These are phyloP conservation scores for Cepaea hortensis DNA, from an alignment of 2,888 invertebrate genomes.

Conservation along the genomic window DNA sequence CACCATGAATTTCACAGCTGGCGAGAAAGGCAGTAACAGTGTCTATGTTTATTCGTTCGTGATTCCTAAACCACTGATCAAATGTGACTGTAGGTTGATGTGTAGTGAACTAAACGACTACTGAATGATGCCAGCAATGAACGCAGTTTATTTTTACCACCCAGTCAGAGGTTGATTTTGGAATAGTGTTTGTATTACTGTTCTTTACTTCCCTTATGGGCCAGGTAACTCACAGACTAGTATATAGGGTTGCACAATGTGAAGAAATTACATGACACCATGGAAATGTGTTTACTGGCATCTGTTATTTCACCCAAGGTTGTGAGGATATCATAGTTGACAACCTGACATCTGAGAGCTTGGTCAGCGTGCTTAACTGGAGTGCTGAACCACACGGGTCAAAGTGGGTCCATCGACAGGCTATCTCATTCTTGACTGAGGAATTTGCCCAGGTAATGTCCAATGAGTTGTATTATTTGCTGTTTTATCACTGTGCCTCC, in stretches of 20 bases:
- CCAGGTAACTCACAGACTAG: no score
- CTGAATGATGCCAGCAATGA: not conserved
- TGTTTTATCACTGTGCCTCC: no score
- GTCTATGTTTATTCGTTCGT: no score
- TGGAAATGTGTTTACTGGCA: not conserved
- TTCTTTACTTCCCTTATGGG: no score
- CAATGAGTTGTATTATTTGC: no score
- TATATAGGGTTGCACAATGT: not conserved
- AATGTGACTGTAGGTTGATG: no score
- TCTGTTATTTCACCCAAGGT: conserved; percentile 75
- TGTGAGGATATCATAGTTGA: conserved; percentile 96
- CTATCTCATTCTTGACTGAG: conserved; percentile 92
- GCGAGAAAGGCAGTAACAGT: no score
- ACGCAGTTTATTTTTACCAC: not conserved
- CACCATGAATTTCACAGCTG: no score
- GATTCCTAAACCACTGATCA: no score
- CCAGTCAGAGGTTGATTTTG: not conserved
- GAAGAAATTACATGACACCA: not conserved
- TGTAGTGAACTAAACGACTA: no score
- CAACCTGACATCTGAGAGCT: conserved; percentile 88
- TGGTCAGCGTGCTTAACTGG: conserved; percentile 90
- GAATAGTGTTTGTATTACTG: not conserved
- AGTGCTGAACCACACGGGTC: conserved; percentile 92
- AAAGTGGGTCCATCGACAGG: conserved; percentile 92
- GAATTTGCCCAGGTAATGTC: conserved; percentile 83